Base-by-base conservation (phyloP, 2,113 vertebrate genomes). In the Odocoileus virginianus region DNA sequence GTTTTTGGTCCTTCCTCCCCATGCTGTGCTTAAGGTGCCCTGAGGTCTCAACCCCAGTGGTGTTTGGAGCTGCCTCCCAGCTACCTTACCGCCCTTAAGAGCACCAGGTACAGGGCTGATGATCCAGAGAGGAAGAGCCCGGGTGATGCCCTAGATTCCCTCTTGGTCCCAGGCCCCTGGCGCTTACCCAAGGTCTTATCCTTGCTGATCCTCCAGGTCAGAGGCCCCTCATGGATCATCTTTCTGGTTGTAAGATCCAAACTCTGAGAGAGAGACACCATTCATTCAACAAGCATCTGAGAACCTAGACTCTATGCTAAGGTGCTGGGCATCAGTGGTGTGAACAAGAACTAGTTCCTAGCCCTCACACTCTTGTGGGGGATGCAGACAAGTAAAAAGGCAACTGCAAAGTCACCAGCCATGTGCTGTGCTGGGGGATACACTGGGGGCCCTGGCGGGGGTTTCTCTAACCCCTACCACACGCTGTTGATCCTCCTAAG, bases 151-250 rank as follows among this genome's bases (percentile, higher is more conserved):
- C 13, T 3, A 27, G 21, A 45, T 2, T 15, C 30, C 52, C 14
- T 23, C 89, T 27, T 3, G 28, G 28, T 23, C 43, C 21, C 21
- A 28, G 43, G 6, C 8, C 64, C 76, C n/a, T 8, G 9, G 13
- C 28, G 92, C 99, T 1, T 89, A 99, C 99, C 99, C 92, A 99
- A 98, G 7, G 99, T 99, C 98, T 99, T 99, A 43, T 99, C 99
- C 98, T 99, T 99, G 98, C 98, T 99, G 97, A 99, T 97, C 95
- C 99, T 99, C 99, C 99, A 99, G 1, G 98, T 98, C 71, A 99
- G 99, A 0, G 99, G 99, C 2, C 99, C 99, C 95, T 99, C 99
- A 0, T 99, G 99, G 94, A 99, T 99, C 99, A 99, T 99, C n/a
- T 98, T 99, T 88, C 99, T 99, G 0, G 98, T 98, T 64, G 99